phyloP scores from a whole-genome alignment of 2,797 vertebrate species.

The Esox lucius region DNA sequence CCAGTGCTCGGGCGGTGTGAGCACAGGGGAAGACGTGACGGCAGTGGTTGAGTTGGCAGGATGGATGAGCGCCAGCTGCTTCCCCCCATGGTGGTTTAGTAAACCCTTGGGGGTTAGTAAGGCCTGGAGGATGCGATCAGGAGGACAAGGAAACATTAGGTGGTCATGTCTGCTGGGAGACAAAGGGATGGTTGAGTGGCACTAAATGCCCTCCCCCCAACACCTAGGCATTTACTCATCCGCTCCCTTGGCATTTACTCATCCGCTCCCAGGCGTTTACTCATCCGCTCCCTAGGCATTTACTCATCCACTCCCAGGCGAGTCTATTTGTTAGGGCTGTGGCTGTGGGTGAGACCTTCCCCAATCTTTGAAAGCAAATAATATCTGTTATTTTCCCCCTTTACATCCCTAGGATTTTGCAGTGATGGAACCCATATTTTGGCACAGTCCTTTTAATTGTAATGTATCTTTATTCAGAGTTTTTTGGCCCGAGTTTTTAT shows the following conservation, averaged over 20 bases:
- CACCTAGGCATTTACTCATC: background rate
- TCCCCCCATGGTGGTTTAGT: slow-evolving; percentile 16
- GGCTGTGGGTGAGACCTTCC: slow-evolving; percentile 34
- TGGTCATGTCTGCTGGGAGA: slow-evolving; percentile 42
- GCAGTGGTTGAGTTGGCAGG: slow-evolving; percentile 11
- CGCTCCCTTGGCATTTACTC: too few species aligned
- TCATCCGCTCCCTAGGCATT: too few species aligned
- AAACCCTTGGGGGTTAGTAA: slow-evolving; percentile 48
- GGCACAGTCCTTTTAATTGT: background rate
- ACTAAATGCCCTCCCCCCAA: slow-evolving; percentile 26
- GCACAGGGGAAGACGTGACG: slow-evolving; percentile 22
- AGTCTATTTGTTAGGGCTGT: slow-evolving; percentile 48
- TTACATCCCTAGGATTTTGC: background rate
- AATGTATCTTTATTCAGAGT: background rate
- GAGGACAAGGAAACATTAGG: slow-evolving; percentile 38
- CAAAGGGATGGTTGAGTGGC: slow-evolving; percentile 52
- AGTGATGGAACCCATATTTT: background rate
- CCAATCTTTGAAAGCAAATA: slow-evolving; percentile 30
- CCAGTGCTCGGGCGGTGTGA: slow-evolving; percentile 50
- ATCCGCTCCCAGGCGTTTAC: background rate
- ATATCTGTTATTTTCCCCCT: slow-evolving; percentile 34
- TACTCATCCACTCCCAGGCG: background rate
- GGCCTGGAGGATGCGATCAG: slow-evolving; percentile 58
- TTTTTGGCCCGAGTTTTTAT: background rate
- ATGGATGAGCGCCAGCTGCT: slow-evolving; percentile 39